phyloP scores from a whole-genome alignment of 1,140 invertebrate genomes.

The Macrobrachium nipponense region DNA sequence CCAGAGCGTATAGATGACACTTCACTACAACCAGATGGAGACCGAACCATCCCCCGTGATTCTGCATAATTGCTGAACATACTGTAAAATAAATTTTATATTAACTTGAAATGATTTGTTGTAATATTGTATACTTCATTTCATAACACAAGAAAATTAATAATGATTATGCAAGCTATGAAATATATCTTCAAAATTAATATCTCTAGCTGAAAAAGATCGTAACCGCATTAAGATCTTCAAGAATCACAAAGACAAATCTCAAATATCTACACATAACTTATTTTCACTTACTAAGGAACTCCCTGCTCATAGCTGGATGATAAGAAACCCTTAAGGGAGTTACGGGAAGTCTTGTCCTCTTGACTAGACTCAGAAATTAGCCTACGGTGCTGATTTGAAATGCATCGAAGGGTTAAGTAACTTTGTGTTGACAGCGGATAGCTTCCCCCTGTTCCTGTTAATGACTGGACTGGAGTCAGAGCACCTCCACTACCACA shows the following conservation, averaged over 20 bases:
- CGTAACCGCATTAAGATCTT: no score
- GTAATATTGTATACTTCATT: no score
- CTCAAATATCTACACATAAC: background rate
- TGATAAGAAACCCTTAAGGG: conserved; percentile 51
- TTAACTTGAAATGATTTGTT: no score
- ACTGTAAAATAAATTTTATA: background rate
- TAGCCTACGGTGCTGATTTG: conserved; percentile 43
- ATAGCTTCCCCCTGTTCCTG: conserved; percentile 18
- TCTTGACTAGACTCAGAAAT: conserved; percentile 49
- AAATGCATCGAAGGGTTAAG: conserved; percentile 48
- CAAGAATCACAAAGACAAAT: background rate
- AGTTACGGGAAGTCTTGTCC: conserved; percentile 42
- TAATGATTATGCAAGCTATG: no score
- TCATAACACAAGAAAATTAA: no score
- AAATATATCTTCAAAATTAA: no score
- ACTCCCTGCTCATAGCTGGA: conserved; percentile 49
- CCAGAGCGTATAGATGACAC: conserved; percentile 46
- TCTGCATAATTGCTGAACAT: conserved; percentile 38
- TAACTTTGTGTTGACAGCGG: conserved; percentile 54
- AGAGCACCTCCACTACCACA: conserved; percentile 29
- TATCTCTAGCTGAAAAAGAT: no score
- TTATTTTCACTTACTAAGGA: conserved; percentile 27
- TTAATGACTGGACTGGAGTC: conserved; percentile 16
- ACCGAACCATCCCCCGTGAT: conserved; percentile 45
- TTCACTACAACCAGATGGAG: conserved; percentile 46